Conservation (phyloP, 2,113 vertebrate genomes). For the Dipodomys stephensi region DNA sequence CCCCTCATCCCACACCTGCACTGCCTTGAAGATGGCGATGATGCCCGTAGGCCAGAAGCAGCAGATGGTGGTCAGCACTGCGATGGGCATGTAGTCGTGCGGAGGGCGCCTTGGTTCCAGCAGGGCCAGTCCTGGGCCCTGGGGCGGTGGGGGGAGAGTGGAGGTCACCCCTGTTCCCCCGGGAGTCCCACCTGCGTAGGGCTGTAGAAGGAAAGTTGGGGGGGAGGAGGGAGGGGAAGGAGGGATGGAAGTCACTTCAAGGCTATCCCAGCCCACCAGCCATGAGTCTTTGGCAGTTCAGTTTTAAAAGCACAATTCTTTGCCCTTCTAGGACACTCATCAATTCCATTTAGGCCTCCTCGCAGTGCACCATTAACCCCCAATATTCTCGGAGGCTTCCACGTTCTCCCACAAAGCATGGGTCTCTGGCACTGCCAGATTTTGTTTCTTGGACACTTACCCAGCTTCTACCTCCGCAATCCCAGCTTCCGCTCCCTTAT, state of each 20-base stretch:
- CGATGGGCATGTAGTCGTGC: constrained; percentile 97
- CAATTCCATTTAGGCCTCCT: not conserved
- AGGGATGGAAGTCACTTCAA: not conserved
- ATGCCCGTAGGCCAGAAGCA: constrained; percentile 98
- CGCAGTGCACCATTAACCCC: not conserved
- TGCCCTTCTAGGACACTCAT: not conserved
- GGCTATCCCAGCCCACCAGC: not conserved
- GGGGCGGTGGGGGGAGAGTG: constrained; percentile 91
- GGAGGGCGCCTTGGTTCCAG: constrained; percentile 93
- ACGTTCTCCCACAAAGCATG: not conserved
- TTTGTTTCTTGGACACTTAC: not conserved
- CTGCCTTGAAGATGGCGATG: constrained; percentile 96
- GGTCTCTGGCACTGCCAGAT: not conserved
- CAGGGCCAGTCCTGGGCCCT: constrained; percentile 91
- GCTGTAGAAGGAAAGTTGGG: constrained; percentile 62
- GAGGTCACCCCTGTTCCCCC: constrained; percentile 75
- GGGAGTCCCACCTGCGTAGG: constrained; percentile 76
- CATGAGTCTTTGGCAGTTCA: not conserved
- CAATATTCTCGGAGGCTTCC: not conserved
- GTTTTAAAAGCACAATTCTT: not conserved
- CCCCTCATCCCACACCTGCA: constrained; percentile 87
- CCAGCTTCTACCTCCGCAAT: not conserved
- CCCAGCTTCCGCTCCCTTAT: not conserved
- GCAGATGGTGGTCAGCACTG: constrained; percentile 95
- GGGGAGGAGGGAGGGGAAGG: not conserved